Evolutionary conservation across 2,113 vertebrate genomes (phyloP), one percentile per base, ranked within the genome.

Genomic region (Melanotaenia duboulayi): DNA sequence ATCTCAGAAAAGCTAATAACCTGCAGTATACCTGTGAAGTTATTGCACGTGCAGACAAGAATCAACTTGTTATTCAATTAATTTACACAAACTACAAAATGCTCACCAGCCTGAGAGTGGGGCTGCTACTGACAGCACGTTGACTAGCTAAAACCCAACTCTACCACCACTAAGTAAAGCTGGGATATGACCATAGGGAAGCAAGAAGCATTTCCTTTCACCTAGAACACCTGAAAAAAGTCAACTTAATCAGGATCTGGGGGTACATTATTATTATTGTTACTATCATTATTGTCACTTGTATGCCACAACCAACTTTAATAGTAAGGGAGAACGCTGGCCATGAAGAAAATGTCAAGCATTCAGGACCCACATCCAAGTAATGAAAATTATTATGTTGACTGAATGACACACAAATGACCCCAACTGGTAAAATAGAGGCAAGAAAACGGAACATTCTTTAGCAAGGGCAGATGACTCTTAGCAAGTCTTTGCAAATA

Each of bases 371-470:
- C n/a, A n/a, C 16, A 12, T 55, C 50, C 46, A 46, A 61, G 40
- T 44, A 20, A 24, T 4, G 17, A 56, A 46, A 37, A 17, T 37
- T 39, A 17, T 24, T 63, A 24, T 10, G 37, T n/a, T 39, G 17
- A 37, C 37, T 20, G 40, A 46, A 52, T 19, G n/a, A 51, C 19
- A 16, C 39, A 46, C 46, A 60, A 37, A 60, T 25, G 39, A 60
- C 44, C 25, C 17, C 20, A n/a, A 37, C 42, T 28, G 37, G 56
- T 22, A 32, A 70, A 39, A 23, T 60, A 19, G 19, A 40, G 17
- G 7, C 39, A 28, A 28, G 8, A 39, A 50, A 70, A 59, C 59
- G 54, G 22, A 56, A 35, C 42, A 58, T 24, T 39, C 67, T 20
- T 58, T 24, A 35, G n/a, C 59, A 14, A 48, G 37, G 5, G 28